Conservation (phyloP, 2,888 invertebrate genomes). For the Halocaridina rubra region DNA sequence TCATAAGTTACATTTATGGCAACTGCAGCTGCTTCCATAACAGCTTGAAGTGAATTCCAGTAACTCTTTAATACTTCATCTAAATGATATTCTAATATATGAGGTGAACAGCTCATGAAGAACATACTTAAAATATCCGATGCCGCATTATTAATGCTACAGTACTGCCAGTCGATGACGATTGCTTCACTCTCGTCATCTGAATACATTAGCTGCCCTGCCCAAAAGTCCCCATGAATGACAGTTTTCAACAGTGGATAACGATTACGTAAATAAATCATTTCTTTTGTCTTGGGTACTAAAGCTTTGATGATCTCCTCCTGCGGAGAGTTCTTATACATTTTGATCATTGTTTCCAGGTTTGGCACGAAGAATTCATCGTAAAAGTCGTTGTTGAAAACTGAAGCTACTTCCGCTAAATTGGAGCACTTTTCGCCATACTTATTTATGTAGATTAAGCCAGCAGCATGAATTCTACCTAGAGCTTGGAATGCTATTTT, state of each 20-base stretch:
- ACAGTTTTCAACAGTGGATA: constrained; percentile 44
- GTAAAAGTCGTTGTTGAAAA: constrained; percentile 40
- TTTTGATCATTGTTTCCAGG: constrained; percentile 24
- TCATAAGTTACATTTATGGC: constrained; percentile 1
- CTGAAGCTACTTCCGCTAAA: constrained; percentile 9
- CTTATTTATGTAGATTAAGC: constrained; percentile 33
- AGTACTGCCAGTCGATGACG: constrained; percentile 61
- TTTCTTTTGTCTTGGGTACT: constrained; percentile 23
- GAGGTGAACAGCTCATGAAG: constrained; percentile 53
- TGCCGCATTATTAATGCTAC: constrained; percentile 34
- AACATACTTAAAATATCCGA: constrained; percentile 52
- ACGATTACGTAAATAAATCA: not conserved
- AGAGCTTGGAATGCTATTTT: constrained; percentile 32
- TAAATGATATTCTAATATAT: constrained; percentile 29
- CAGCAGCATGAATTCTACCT: constrained; percentile 54
- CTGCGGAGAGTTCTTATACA: constrained; percentile 21
- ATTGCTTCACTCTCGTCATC: constrained; percentile 24
- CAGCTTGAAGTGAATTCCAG: constrained; percentile 22
- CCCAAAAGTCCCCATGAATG: constrained; percentile 59
- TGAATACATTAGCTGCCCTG: constrained; percentile 51
- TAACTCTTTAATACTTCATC: constrained; percentile 45
- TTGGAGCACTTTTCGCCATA: not conserved
- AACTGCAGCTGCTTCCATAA: constrained; percentile 9
- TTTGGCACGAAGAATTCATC: constrained; percentile 45
- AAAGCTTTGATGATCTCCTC: constrained; percentile 18